Evolutionary conservation across 2,888 invertebrate genomes (phyloP).

Genomic region (Liopterus haemorrhoidalis): DNA sequence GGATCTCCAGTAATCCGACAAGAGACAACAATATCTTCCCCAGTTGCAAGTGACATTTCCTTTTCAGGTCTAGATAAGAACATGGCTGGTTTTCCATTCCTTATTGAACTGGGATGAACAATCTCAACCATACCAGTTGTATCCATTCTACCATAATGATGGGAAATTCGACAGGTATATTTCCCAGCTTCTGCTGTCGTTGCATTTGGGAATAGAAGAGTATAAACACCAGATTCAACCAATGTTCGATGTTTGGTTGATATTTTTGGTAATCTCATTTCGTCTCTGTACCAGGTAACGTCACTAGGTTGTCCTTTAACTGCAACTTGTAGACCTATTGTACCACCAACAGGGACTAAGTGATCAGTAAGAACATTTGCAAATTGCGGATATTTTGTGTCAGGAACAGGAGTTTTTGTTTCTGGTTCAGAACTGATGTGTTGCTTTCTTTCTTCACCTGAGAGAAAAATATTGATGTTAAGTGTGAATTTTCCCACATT

Average conservation of each 20-base stretch:
- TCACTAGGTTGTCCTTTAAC: conserved; percentile 66
- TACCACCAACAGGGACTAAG: conserved; percentile 68
- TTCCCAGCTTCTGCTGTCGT: conserved; percentile 67
- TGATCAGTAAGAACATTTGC: conserved; percentile 63
- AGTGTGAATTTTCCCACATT: too few species aligned
- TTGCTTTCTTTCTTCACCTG: too few species aligned
- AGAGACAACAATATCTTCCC: conserved; percentile 77
- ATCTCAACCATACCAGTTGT: conserved; percentile 68
- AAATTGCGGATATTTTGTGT: conserved; percentile 63
- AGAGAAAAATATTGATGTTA: too few species aligned
- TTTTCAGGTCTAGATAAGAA: conserved; percentile 75
- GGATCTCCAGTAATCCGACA: conserved; percentile 79
- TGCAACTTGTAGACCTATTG: conserved; percentile 76
- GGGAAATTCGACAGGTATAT: conserved; percentile 71
- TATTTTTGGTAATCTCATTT: conserved; percentile 50
- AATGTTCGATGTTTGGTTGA: conserved; percentile 63
- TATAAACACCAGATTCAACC: conserved; percentile 64
- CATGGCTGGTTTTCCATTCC: conserved; percentile 69
- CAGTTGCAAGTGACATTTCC: conserved; percentile 65
- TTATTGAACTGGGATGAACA: conserved; percentile 52
- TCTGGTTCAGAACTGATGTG: too few species aligned
- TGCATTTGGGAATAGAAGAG: conserved; percentile 66
- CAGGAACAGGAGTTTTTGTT: too few species aligned
- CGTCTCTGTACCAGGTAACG: conserved; percentile 69
- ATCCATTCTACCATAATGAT: conserved; percentile 66